phyloP scores from a whole-genome alignment of 2,797 vertebrate species.

The Argentina silus region DNA sequence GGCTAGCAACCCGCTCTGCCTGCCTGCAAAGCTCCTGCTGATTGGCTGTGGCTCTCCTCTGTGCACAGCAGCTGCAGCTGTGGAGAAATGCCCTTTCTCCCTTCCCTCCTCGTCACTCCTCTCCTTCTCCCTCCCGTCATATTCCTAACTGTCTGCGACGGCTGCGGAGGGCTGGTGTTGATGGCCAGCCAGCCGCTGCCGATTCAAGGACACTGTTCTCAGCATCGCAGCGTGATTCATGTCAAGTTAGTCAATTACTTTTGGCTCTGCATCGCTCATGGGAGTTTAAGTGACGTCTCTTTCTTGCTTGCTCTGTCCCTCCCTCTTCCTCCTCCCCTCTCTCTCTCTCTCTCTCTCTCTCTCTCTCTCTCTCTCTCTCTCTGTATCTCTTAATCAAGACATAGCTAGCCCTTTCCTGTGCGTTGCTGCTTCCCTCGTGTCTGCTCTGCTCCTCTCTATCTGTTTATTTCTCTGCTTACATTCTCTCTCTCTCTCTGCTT shows the following conservation, averaged over 20 bases:
- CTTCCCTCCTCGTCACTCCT: slow-evolving; percentile 23
- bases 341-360: slow-evolving; percentile 32
- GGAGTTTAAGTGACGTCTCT: slow-evolving; percentile 68
- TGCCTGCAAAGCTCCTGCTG: slow-evolving; percentile 65
- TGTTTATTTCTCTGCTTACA: slow-evolving; percentile 24
- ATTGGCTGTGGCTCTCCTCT: slow-evolving; percentile 76
- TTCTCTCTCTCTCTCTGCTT: slow-evolving; percentile 64
- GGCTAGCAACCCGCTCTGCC: slow-evolving; percentile 58
- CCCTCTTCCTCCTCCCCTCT: slow-evolving; percentile 23
- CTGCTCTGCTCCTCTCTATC: slow-evolving; percentile 52
- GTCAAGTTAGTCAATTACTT: slow-evolving; percentile 64
- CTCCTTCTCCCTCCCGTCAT: slow-evolving; percentile 31
- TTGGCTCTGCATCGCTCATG: slow-evolving; percentile 53
- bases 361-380: slow-evolving; percentile 21
- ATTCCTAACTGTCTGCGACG: slow-evolving; percentile 63
- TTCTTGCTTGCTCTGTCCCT: slow-evolving; percentile 39
- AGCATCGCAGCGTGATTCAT: slow-evolving; percentile 50
- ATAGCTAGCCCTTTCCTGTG: slow-evolving; percentile 81
- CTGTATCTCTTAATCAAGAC: slow-evolving; percentile 80
- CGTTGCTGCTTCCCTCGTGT: slow-evolving; percentile 71
- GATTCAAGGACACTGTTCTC: slow-evolving; percentile 63
- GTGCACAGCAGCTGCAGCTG: slow-evolving; percentile 78
- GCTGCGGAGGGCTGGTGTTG: slow-evolving; percentile 62
- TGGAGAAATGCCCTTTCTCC: slow-evolving; percentile 70
- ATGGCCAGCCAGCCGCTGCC: slow-evolving; percentile 49